These are phyloP conservation scores for Criorhina ranunculi DNA, from an alignment of 2,888 invertebrate species.

Conservation along the genomic window DNA sequence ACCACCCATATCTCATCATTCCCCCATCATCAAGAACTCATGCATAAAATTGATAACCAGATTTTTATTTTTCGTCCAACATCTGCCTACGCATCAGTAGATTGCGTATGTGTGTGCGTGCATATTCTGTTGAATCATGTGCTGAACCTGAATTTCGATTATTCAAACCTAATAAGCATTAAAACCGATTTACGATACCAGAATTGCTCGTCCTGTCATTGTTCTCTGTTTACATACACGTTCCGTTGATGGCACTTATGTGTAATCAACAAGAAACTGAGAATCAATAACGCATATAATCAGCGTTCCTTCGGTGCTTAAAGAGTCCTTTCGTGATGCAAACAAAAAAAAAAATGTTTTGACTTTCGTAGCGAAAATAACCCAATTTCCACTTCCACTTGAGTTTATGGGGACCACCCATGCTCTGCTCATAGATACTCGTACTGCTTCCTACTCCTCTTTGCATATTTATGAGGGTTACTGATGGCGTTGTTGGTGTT, in stretches of 20 bases:
- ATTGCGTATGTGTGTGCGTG: not conserved
- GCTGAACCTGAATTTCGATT: conserved; percentile 57
- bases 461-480: conserved; percentile 37
- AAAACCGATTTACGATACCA: conserved; percentile 59
- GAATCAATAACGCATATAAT: conserved; percentile 40
- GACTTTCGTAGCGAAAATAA: conserved; percentile 43
- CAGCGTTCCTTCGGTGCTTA: not conserved
- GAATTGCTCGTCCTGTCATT: conserved; percentile 17
- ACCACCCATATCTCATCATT: conserved; percentile 11
- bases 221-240: conserved; percentile 10
- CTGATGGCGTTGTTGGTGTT: conserved; percentile 29
- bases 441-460: not conserved
- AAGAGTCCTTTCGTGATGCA: not conserved
- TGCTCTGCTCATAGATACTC: not conserved
- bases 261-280: conserved; percentile 65
- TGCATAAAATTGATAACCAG: conserved; percentile 63
- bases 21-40: conserved; percentile 29
- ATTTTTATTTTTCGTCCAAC: conserved; percentile 27
- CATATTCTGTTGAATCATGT: conserved; percentile 8
- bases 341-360: conserved; percentile 4
- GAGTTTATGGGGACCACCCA: not conserved
- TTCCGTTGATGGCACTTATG: conserved; percentile 19
- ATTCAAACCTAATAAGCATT: conserved; percentile 67
- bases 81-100: conserved; percentile 38
- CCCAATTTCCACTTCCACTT: conserved; percentile 27